Evolutionary conservation across 2,888 invertebrate genomes (phyloP), one percentile per base, ranked within the genome.

Genomic region (Chelonus formosanus): DNA sequence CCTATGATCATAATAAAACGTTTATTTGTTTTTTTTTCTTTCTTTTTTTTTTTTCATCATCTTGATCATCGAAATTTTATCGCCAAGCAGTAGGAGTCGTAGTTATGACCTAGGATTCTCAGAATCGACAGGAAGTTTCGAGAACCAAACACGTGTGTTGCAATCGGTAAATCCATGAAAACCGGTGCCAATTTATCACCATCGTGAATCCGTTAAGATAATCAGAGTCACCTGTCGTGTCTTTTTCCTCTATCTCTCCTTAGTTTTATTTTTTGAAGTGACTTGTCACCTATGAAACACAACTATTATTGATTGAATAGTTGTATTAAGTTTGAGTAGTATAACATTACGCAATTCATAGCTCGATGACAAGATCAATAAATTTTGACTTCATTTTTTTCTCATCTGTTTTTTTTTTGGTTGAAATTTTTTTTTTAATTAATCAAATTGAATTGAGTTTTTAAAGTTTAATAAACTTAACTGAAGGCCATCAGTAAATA

Each of bases 351-450:
- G 52, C 32, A 52, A 44, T 44, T 6, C 10, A 40, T 10, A 8
- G n/a, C 8, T 44, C 31, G 34, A 61, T 61, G 53, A 61, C 44
- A 61, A 52, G 35, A 61, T 52, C 53, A 61, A 43, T 61, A 32
- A 61, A 61, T 52, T 40, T 34, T 44, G n/a, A 58, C 36, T 8
- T 40, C 36, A 35, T 56, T 40, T 44, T 53, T 34, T 53, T 1
- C n/a, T 53, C 7, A 34, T 35, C 3, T 31, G 3, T 53, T 3
- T 32, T 53, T 52, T 52, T 32, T 8, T 53, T 53, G 3, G 4
- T 5, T 5, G 40, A 4, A 10, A n/a, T 48, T 48, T n/a, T 48
- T 48, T 47, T n/a, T 4, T 10, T 48, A 20, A 20, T 20, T 20
- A 20, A 20, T 20, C 20, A 20, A 20, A 20, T 20, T 20, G 20